phyloP scores from a whole-genome alignment of 2,888 invertebrate species.

The Escarpia spicata region DNA sequence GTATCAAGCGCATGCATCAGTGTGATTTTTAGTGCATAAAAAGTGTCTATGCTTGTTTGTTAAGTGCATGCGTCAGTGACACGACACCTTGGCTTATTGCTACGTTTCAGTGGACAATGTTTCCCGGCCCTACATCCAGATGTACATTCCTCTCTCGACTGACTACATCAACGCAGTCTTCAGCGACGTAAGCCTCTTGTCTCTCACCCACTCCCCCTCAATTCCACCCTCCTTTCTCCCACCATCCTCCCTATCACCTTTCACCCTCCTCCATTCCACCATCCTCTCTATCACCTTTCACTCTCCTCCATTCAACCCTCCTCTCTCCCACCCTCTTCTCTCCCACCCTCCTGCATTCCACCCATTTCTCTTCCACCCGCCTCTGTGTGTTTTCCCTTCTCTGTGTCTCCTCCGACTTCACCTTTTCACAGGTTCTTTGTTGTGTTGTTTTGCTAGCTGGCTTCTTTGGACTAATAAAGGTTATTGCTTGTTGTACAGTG shows the following conservation, averaged over 20 bases:
- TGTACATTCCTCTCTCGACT: slow-evolving; percentile 39
- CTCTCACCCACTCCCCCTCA: background rate
- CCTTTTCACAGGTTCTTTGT: too few species aligned
- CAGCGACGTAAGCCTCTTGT: slow-evolving; percentile 45
- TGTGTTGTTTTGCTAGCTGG: too few species aligned
- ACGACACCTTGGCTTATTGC: background rate
- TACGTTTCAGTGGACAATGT: slow-evolving; percentile 34
- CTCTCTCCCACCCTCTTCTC: background rate
- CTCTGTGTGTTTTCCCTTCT: background rate
- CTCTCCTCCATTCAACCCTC: background rate
- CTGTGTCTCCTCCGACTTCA: background rate
- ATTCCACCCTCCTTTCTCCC: background rate
- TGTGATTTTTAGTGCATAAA: background rate
- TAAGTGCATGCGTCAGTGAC: slow-evolving; percentile 3
- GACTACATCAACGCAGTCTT: slow-evolving; percentile 55
- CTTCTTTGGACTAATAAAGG: background rate
- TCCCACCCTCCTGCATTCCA: background rate
- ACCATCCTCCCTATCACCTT: background rate
- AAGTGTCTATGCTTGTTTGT: background rate
- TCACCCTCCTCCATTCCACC: background rate
- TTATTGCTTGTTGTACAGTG: background rate
- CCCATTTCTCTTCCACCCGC: too few species aligned
- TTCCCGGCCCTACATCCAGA: slow-evolving; percentile 39
- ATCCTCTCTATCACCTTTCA: background rate
- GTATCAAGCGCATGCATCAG: background rate